These are phyloP conservation scores for Brienomyrus longianalis DNA, from an alignment of 2,113 vertebrate genomes.

Conservation along the genomic window DNA sequence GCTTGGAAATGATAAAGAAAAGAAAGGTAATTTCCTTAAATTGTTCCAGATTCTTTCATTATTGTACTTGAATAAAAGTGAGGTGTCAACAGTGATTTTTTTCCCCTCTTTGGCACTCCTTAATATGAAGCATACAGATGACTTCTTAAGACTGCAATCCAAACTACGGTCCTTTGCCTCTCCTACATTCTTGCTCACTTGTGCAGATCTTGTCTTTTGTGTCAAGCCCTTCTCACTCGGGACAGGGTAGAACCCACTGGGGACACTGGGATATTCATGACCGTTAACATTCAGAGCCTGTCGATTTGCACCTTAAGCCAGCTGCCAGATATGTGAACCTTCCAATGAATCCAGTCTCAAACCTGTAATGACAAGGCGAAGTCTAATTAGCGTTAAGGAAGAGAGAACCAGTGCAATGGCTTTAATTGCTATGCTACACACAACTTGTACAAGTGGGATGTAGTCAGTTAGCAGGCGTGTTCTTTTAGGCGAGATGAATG, in stretches of 20 bases:
- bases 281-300: not conserved
- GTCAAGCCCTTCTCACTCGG: not conserved
- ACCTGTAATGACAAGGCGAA: not conserved
- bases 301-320: not conserved
- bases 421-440: not conserved
- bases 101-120: not conserved
- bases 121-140: not conserved
- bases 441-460: not conserved
- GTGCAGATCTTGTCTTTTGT: not conserved
- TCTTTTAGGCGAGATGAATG: not conserved
- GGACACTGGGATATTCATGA: not conserved
- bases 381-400: not conserved
- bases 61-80: not conserved
- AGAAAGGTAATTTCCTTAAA: not conserved
- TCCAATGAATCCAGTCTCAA: not conserved
- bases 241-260: not conserved
- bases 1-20: not conserved
- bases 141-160: not conserved
- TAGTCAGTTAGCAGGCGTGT: not conserved
- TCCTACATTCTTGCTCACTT: not conserved
- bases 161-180: not conserved
- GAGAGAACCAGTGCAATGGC: not conserved
- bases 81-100: not conserved
- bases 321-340: not conserved
- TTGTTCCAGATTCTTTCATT: not conserved